Conservation (phyloP, 2,113 vertebrate species). For the Anas platyrhynchos region DNA sequence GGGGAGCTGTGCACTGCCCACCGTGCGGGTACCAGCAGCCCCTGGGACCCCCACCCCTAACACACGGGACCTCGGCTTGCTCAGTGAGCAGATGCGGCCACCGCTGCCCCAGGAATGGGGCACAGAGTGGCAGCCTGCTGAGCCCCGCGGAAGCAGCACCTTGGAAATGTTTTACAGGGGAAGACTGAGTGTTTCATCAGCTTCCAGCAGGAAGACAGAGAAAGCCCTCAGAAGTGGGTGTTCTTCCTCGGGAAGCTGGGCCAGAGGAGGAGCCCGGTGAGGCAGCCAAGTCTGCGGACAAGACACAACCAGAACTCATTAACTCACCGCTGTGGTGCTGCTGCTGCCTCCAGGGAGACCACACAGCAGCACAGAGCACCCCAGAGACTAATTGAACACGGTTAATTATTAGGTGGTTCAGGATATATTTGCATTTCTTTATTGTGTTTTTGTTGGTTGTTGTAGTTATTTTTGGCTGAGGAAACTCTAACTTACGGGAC, state of each 20-base stretch:
- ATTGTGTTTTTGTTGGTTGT: not conserved
- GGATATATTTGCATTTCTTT: conserved; percentile 35
- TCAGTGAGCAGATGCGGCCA: accelerated
- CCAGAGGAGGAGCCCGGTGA: not conserved
- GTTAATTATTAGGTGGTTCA: conserved; percentile 34
- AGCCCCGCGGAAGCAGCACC: not conserved
- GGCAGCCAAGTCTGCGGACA: not conserved
- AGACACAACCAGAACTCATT: conserved; percentile 45
- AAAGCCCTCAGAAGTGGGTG: not conserved
- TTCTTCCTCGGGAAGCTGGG: not conserved
- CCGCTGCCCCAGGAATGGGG: not conserved
- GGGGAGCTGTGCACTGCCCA: not conserved
- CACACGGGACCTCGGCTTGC: not conserved
- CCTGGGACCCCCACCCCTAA: not conserved
- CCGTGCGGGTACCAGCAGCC: not conserved
- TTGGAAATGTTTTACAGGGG: not conserved
- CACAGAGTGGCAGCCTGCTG: not conserved
- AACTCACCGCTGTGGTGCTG: not conserved
- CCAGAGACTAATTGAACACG: not conserved
- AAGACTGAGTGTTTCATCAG: not conserved
- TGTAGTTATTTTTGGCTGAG: not conserved
- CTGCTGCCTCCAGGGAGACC: conserved; percentile 42
- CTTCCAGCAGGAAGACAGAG: conserved; percentile 20
- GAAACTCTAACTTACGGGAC: not conserved
- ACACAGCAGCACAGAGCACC: conserved; percentile 46